Percentiles rank a stretch among this genome's conserved stretches.
Evolutionary conservation across 2,113 vertebrate species (phyloP).

Genomic region (Raja brachyura): DNA sequence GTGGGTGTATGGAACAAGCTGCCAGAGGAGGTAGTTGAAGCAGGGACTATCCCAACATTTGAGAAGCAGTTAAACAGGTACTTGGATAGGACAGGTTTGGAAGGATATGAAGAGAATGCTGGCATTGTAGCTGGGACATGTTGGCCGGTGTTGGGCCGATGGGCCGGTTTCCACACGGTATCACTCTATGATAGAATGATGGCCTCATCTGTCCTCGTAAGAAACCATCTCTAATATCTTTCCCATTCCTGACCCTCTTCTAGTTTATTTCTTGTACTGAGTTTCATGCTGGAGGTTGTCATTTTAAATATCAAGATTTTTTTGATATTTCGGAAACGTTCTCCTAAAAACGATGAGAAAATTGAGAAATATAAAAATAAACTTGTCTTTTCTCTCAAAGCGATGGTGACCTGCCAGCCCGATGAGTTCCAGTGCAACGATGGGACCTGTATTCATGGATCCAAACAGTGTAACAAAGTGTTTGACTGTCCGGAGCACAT

Average conservation of each 20-base stretch:
- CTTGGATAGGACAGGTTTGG: no score
- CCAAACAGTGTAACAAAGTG: slow-evolving; percentile 81
- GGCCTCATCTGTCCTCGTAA: background rate
- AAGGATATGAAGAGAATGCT: no score
- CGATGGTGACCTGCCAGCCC: slow-evolving; percentile 74
- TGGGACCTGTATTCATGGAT: slow-evolving; percentile 79
- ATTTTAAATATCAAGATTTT: background rate
- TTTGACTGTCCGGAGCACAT: slow-evolving; percentile 82
- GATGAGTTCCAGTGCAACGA: slow-evolving; percentile 91
- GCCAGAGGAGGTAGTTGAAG: no score
- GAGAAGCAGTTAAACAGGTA: no score
- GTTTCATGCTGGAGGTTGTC: background rate
- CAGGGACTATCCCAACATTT: no score
- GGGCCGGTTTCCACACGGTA: no score
- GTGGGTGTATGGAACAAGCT: no score
- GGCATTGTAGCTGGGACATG: no score
- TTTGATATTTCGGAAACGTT: background rate
- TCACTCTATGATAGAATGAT: background rate
- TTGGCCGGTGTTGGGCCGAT: no score
- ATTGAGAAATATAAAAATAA: background rate
- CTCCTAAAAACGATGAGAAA: background rate
- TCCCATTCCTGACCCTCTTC: background rate
- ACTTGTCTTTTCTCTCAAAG: slow-evolving; percentile 49
- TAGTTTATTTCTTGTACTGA: background rate
- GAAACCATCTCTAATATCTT: background rate